A percentile compares a stretch with the other conserved stretches of the same genome.
These are phyloP conservation scores for Cetonia aurata DNA, from an alignment of 2,888 invertebrate genomes.

Conservation along the genomic window DNA sequence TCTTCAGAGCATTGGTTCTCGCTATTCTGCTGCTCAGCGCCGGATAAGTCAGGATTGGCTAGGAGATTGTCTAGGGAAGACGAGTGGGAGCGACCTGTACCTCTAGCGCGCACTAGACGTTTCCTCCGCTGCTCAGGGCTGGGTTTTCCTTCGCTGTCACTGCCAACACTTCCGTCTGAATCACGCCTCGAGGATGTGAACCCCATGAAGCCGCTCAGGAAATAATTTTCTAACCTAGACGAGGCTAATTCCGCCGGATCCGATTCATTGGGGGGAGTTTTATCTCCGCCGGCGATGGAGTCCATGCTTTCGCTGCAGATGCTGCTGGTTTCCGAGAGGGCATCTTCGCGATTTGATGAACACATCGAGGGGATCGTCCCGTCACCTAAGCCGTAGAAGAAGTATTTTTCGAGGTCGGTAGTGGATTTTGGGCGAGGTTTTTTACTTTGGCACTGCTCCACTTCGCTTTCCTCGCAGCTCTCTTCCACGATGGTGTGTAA, in stretches of 20 bases:
- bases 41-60: constrained; percentile 71
- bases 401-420: constrained; percentile 91
- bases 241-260: constrained; percentile 84
- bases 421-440: constrained; percentile 79
- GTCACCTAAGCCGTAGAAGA: constrained; percentile 87
- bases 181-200: constrained; percentile 82
- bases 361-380: constrained; percentile 71
- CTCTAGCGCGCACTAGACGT: constrained; percentile 83
- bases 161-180: constrained; percentile 89
- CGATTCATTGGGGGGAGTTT: constrained; percentile 61
- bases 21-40: constrained; percentile 59
- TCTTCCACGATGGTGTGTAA: constrained; percentile 94
- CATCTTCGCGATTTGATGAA: constrained; percentile 71
- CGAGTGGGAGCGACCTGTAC: constrained; percentile 85
- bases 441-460: constrained; percentile 73
- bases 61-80: constrained; percentile 85
- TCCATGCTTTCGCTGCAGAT: constrained; percentile 88
- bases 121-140: constrained; percentile 90
- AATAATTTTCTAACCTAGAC: constrained; percentile 90
- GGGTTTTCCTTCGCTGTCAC: constrained; percentile 89
- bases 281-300: constrained; percentile 74
- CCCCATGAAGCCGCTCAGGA: constrained; percentile 87
- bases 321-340: constrained; percentile 85
- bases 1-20: constrained; percentile 68
- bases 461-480: constrained; percentile 93